Conservation (phyloP, 2,888 invertebrate species). For the Macrosoma leucophasiata region DNA sequence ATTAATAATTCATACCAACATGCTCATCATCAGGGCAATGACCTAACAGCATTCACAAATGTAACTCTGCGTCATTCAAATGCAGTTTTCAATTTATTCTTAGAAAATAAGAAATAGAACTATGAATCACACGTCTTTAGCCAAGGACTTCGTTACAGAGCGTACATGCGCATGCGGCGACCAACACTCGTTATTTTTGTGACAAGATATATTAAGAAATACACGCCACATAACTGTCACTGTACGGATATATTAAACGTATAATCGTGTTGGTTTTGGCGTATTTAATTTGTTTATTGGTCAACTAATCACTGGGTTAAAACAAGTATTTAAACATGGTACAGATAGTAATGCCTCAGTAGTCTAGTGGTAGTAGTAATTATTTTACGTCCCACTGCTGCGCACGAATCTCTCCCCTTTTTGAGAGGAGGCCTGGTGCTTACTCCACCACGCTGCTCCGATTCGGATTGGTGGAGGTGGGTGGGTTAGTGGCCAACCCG, state of each 20-base stretch:
- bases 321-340: too few species aligned
- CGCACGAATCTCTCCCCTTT: too few species aligned
- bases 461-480: too few species aligned
- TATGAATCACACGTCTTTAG: slow-evolving; percentile 55
- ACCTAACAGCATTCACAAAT: slow-evolving; percentile 42
- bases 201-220: slow-evolving; percentile 26
- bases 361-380: too few species aligned
- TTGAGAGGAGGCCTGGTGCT: too few species aligned
- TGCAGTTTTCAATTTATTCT: slow-evolving; percentile 71
- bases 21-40: slow-evolving; percentile 57
- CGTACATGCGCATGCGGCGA: slow-evolving; percentile 29
- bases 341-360: too few species aligned
- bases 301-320: too few species aligned
- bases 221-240: slow-evolving; percentile 6
- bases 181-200: slow-evolving; percentile 37
- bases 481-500: too few species aligned
- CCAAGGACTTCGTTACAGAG: slow-evolving; percentile 50
- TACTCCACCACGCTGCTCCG: too few species aligned
- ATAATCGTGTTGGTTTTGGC: neutral
- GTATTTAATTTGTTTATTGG: too few species aligned
- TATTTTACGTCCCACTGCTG: too few species aligned
- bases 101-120: slow-evolving; percentile 69
- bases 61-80: slow-evolving; percentile 53
- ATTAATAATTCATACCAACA: too few species aligned
- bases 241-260: slow-evolving; percentile 5